Evolutionary conservation across 2,888 invertebrate genomes (phyloP).

Genomic region (Eumacrocentrus americanus): DNA sequence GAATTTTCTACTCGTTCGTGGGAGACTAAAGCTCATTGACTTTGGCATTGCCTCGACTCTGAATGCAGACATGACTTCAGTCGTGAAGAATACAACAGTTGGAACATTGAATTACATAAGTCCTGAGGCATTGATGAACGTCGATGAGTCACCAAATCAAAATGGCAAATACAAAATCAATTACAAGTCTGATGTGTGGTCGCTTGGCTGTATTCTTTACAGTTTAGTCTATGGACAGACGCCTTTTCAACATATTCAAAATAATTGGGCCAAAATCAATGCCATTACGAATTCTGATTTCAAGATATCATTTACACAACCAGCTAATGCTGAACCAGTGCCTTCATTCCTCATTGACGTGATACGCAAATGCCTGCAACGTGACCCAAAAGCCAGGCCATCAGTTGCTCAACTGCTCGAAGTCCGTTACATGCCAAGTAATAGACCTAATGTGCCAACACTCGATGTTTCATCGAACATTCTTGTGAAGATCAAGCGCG

Average conservation of each 20-base stretch:
- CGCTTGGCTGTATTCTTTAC: constrained; percentile 95
- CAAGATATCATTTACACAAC: constrained; percentile 74
- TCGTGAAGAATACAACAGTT: constrained; percentile 79
- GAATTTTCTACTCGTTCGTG: constrained; percentile 88
- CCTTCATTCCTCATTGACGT: constrained; percentile 69
- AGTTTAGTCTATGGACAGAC: constrained; percentile 87
- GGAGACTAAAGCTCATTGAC: constrained; percentile 91
- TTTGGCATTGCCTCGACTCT: constrained; percentile 94
- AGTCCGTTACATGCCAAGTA: constrained; percentile 59
- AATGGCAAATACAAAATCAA: constrained; percentile 45
- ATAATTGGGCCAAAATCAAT: constrained; percentile 74
- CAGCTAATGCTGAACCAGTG: constrained; percentile 61
- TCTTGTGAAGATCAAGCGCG: constrained; percentile 50
- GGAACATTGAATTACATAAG: constrained; percentile 97
- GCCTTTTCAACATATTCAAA: constrained; percentile 84
- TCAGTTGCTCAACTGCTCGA: constrained; percentile 75
- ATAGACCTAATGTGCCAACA: neutral
- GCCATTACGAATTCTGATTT: constrained; percentile 79
- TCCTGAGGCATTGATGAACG: constrained; percentile 84
- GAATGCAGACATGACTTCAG: constrained; percentile 86
- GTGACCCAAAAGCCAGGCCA: constrained; percentile 76
- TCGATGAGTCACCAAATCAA: constrained; percentile 61
- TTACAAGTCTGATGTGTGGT: constrained; percentile 96
- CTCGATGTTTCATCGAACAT: constrained; percentile 45
- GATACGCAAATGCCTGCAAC: constrained; percentile 74